Base-by-base conservation (phyloP, 2,797 vertebrate genomes). In the Gallinago nigripennis region DNA sequence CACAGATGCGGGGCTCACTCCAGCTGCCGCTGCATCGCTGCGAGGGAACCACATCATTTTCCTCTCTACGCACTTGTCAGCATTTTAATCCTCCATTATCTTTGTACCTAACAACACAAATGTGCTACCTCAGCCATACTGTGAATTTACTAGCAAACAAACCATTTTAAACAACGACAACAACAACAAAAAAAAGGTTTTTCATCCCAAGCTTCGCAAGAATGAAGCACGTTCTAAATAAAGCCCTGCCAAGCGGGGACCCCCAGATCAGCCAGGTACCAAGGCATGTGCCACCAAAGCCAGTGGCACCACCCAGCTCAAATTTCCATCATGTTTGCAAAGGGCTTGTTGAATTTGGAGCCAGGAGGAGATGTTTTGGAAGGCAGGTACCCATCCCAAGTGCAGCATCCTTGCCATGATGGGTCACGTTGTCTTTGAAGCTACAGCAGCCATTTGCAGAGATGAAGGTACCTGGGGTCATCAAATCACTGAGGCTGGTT, bases 41-140 rank as follows among this genome's bases (percentile, higher is more conserved):
- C 79, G 92, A 96, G 91, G 93, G 86, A 95, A 96, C 96, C 88
- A 86, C 94, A 94, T 88, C 81, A 84, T 95, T 94, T 87, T 92
- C 94, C 81, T 97, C 92, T 96, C 92, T 90, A 61, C 96, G 92
- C 92, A 95, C 97, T 97, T 98, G 97, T 98, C 98, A 98, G 97
- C 98, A 98, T 96, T 98, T 98, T 98, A 97, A 96, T 97, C 94
- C 79, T 88, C 95, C 71, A 87, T 97, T 97, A 92, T 92, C 88
- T 92, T 90, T 82, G 75, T 79, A 46, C 95, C 94, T 86, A 92
- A 88, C 85, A 96, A 97, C 97, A 95, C 94, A 94, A 97, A 98
- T 97, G 95, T 97, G 97, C 97, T 91, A 95, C 69, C 97, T 97
- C 96, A 97, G 97, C 96, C 92, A 23, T 70, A 83, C 91, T 73